Evolutionary conservation across 1,140 invertebrate genomes (phyloP).

Genomic region (Apis dorsata): DNA sequence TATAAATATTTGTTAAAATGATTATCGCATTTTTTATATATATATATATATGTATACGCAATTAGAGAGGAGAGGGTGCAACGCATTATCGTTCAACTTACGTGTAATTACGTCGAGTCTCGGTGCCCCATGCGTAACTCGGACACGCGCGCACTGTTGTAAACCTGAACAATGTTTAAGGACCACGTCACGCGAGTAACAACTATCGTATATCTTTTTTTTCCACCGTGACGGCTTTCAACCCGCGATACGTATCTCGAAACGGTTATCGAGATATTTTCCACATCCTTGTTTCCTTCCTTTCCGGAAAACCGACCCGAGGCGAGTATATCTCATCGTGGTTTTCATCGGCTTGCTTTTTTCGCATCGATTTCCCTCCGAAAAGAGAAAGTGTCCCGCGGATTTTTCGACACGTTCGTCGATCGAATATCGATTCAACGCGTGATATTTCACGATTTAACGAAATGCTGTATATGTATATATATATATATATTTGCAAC

Average conservation of each 20-base stretch:
- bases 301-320: not conserved
- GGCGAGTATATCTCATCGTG: not conserved
- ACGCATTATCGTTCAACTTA: constrained; percentile 30
- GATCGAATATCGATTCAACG: not conserved
- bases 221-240: not conserved
- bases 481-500: no score
- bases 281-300: not conserved
- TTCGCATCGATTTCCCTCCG: no score
- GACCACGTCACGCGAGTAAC: not conserved
- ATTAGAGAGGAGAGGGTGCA: constrained; percentile 20
- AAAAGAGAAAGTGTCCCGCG: not conserved
- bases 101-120: constrained; percentile 18
- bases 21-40: constrained; percentile 5
- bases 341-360: no score
- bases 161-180: not conserved
- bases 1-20: constrained; percentile 20
- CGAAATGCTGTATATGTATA: no score
- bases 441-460: no score
- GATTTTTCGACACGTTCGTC: no score
- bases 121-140: not conserved
- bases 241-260: constrained; percentile 16
- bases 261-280: not conserved
- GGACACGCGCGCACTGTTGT: not conserved
- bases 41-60: not conserved
- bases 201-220: constrained; percentile 20